phyloP scores from a whole-genome alignment of 1,140 invertebrate species.

The Brachionus paranguensis region DNA sequence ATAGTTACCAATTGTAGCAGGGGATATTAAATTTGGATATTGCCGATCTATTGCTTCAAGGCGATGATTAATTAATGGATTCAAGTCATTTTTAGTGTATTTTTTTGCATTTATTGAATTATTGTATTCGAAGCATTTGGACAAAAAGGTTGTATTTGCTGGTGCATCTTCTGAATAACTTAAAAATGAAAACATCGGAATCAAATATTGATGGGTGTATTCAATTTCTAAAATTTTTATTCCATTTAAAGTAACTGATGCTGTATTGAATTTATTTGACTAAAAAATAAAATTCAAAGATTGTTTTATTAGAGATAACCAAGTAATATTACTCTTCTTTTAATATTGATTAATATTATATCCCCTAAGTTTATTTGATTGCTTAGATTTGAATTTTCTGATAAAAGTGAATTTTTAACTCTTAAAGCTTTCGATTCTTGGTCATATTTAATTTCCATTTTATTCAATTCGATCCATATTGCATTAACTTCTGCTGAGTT shows the following conservation, averaged over 20 bases:
- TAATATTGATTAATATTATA: not conserved
- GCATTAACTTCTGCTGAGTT: not conserved
- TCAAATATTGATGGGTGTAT: not conserved
- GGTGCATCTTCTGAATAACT: not conserved
- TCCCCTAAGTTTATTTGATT: not conserved
- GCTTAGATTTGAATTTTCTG: not conserved
- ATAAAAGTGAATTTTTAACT: not conserved
- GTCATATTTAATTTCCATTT: not conserved
- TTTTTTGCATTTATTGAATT: not conserved
- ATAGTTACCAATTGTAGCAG: not conserved
- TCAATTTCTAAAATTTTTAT: not conserved
- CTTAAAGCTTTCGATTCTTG: not conserved
- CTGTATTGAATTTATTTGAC: not conserved
- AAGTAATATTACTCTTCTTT: not conserved
- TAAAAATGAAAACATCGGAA: not conserved
- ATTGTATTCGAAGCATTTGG: not conserved
- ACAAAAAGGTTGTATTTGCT: not conserved
- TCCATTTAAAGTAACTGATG: not conserved
- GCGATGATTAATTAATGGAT: not conserved
- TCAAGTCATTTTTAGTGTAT: not conserved
- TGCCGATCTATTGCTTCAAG: not conserved
- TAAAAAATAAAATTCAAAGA: not conserved
- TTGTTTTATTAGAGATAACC: too few relatives aligned
- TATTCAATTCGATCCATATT: not conserved
- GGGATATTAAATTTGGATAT: not conserved